These are phyloP conservation scores for Patagioenas fasciata DNA, from an alignment of 2,113 vertebrate genomes.

Conservation along the genomic window DNA sequence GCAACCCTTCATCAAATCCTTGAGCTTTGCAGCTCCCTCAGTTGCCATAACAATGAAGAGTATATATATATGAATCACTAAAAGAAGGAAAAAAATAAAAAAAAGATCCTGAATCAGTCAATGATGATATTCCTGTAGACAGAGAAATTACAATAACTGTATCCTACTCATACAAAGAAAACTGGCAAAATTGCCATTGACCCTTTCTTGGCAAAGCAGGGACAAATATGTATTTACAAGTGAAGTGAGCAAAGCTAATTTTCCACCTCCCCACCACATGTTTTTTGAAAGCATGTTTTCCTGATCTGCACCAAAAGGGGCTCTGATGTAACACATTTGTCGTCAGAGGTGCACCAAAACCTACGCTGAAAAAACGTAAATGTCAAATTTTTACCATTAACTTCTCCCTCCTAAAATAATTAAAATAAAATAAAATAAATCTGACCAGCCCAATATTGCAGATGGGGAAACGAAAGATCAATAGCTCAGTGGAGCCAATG, in stretches of 20 bases:
- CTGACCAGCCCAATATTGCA: neutral
- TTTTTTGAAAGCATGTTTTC: neutral
- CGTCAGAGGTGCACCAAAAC: neutral
- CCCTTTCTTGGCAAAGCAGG: neutral
- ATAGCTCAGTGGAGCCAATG: constrained; percentile 7
- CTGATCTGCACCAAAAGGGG: neutral
- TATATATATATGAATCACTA: constrained; percentile 49
- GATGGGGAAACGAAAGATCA: constrained; percentile 7
- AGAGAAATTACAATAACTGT: neutral
- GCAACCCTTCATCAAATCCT: constrained; percentile 30
- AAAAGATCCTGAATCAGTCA: constrained; percentile 42
- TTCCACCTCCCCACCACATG: neutral
- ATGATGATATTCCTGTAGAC: constrained; percentile 15
- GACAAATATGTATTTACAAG: constrained; percentile 5
- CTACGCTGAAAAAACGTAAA: neutral
- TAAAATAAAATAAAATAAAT: neutral
- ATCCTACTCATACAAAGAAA: neutral
- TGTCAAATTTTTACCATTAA: neutral
- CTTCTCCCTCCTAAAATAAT: neutral
- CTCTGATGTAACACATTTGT: neutral
- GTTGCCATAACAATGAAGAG: constrained; percentile 65
- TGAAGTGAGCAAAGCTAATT: constrained; percentile 13
- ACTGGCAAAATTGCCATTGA: constrained; percentile 3
- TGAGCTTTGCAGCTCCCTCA: constrained; percentile 47
- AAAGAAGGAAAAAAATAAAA: neutral